These are phyloP conservation scores for Ceratoteleas bidentatus DNA, from an alignment of 1,140 invertebrate species.

Conservation along the genomic window DNA sequence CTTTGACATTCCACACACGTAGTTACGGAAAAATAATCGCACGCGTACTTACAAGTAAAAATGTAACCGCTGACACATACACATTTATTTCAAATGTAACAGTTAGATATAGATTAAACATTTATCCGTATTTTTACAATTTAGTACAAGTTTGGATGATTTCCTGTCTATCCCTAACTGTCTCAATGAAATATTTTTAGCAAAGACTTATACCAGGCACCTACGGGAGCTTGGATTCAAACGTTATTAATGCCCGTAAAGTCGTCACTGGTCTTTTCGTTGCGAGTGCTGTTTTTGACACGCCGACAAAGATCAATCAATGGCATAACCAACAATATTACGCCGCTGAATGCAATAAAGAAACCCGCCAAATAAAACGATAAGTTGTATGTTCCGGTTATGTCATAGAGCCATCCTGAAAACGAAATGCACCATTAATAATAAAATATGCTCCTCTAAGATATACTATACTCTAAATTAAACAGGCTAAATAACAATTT, in stretches of 20 bases:
- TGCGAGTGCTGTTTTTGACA: conserved; percentile 62
- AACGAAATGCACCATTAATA: conserved; percentile 50
- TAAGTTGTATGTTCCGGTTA: conserved; percentile 89
- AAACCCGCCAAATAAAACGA: conserved; percentile 93
- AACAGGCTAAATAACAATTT: no score
- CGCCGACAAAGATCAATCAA: conserved; percentile 79
- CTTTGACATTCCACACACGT: neutral
- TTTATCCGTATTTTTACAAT: conserved; percentile 23
- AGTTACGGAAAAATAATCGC: conserved; percentile 23
- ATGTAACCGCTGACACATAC: conserved; percentile 26
- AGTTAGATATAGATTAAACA: conserved; percentile 43
- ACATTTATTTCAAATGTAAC: conserved; percentile 33
- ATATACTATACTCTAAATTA: no score
- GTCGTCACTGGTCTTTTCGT: conserved; percentile 64
- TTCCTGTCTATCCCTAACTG: conserved; percentile 51
- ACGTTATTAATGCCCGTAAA: conserved; percentile 75
- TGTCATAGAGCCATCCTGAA: conserved; percentile 90
- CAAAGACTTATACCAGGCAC: conserved; percentile 55
- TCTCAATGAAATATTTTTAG: conserved; percentile 53
- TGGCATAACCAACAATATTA: conserved; percentile 87
- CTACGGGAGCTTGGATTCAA: conserved; percentile 64
- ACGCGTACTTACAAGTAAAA: conserved; percentile 32
- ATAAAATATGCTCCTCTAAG: no score
- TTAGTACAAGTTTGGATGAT: conserved; percentile 34
- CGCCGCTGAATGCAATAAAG: conserved; percentile 92